These are phyloP conservation scores for Parasteatoda lunata DNA, from an alignment of 2,888 invertebrate species.

Conservation along the genomic window DNA sequence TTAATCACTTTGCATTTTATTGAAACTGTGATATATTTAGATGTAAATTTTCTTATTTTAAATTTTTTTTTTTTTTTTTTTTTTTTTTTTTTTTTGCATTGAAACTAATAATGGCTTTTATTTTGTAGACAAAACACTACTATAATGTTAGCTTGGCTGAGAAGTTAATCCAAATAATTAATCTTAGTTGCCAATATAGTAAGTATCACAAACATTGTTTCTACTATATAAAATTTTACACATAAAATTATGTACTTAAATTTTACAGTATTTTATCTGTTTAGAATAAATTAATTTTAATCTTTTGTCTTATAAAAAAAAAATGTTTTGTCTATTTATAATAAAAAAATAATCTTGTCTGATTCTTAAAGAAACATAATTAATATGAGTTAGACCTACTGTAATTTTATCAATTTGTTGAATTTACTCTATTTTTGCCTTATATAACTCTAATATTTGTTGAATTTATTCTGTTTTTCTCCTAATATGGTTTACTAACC, in stretches of 20 bases:
- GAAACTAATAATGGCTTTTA: background rate
- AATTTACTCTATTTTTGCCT: no score
- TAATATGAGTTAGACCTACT: background rate
- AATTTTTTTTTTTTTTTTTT: constrained; percentile 23
- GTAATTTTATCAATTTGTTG: no score
- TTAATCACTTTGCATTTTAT: background rate
- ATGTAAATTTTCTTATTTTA: background rate
- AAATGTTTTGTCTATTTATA: background rate
- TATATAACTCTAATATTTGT: no score
- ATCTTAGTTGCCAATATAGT: constrained; percentile 90
- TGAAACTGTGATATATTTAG: background rate
- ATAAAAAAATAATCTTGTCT: background rate
- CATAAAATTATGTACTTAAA: no score
- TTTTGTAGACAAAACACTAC: constrained; percentile 78
- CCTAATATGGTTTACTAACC: no score
- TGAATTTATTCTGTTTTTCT: no score
- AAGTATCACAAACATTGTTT: constrained; percentile 73
- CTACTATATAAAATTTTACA: no score
- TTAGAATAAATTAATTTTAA: background rate
- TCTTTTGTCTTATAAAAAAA: background rate
- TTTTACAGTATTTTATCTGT: background rate
- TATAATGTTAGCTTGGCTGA: constrained; percentile 90
- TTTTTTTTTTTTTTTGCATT: constrained; percentile 7
- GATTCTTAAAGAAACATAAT: background rate
- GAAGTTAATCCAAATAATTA: constrained; percentile 87